phyloP scores from a whole-genome alignment of 2,888 invertebrate species.

The Meandrusa payeni region DNA sequence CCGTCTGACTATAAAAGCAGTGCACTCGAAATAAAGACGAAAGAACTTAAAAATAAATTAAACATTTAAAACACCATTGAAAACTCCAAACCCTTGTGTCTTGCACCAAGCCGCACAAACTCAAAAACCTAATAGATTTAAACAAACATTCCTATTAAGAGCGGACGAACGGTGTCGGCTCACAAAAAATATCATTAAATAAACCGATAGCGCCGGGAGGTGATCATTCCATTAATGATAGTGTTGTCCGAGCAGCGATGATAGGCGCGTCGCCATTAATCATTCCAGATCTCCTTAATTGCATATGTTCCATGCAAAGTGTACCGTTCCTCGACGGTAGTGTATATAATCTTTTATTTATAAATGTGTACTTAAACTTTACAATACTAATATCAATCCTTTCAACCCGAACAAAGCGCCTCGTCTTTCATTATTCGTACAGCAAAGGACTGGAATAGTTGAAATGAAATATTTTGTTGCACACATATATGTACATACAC shows the following conservation, averaged over 20 bases:
- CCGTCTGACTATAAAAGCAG: no score
- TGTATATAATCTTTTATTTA: background rate
- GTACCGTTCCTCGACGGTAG: background rate
- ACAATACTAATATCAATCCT: no score
- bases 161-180: slow-evolving; percentile 29
- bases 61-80: no score
- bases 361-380: background rate
- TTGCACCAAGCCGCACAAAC: slow-evolving; percentile 31
- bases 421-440: no score
- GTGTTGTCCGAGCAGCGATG: slow-evolving; percentile 40
- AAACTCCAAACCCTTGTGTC: no score
- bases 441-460: no score
- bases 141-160: slow-evolving; percentile 68
- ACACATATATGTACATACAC: no score
- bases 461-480: no score
- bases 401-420: no score
- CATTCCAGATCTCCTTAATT: slow-evolving; percentile 27
- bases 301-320: slow-evolving; percentile 9
- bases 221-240: slow-evolving; percentile 63
- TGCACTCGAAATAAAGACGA: no score
- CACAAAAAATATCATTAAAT: slow-evolving; percentile 59
- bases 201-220: slow-evolving; percentile 36
- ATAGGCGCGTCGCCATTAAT: slow-evolving; percentile 38
- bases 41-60: no score
- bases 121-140: slow-evolving; percentile 61